A percentile compares a stretch with the other conserved stretches of the same genome.
These are phyloP conservation scores for Meteorus cinctellus DNA, from an alignment of 2,888 invertebrate genomes.

Conservation along the genomic window DNA sequence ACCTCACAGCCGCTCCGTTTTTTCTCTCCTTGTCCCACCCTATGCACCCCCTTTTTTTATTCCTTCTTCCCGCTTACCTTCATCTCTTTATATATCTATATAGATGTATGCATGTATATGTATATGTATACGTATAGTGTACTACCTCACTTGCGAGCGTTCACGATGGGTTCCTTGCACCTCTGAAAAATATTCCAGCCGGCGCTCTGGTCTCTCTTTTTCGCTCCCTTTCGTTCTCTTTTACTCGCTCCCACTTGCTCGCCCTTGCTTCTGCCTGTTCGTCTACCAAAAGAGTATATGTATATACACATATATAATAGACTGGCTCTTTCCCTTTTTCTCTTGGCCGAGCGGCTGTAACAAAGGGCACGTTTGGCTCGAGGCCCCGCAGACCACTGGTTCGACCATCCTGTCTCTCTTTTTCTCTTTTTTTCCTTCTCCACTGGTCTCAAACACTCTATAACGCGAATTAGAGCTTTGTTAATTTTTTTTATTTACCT, in stretches of 20 bases:
- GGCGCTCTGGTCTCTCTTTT: slow-evolving; percentile 2
- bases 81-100: slow-evolving; percentile 28
- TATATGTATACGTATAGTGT: neutral
- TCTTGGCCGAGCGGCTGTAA: slow-evolving; percentile 24
- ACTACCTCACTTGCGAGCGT: slow-evolving; percentile 29
- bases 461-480: slow-evolving; percentile 46
- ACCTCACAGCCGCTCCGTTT: slow-evolving; percentile 31
- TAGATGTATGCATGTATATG: neutral
- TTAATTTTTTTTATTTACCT: slow-evolving; percentile 50
- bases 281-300: neutral
- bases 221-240: neutral
- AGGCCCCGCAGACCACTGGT: slow-evolving; percentile 42
- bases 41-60: slow-evolving; percentile 38
- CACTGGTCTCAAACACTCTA: slow-evolving; percentile 43
- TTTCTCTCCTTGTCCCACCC: slow-evolving; percentile 41
- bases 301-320: neutral
- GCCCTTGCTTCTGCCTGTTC: neutral
- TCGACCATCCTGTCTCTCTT: slow-evolving; percentile 41
- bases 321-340: slow-evolving; percentile 29
- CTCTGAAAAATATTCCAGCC: slow-evolving; percentile 58
- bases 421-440: slow-evolving; percentile 16
- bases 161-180: slow-evolving; percentile 55
- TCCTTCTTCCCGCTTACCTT: slow-evolving; percentile 39
- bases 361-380: slow-evolving; percentile 44
- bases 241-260: slow-evolving; percentile 1